Percentiles rank a stretch among this genome's conserved stretches.
Evolutionary conservation across 2,797 vertebrate genomes (phyloP).

Genomic region (Sternotherus odoratus): DNA sequence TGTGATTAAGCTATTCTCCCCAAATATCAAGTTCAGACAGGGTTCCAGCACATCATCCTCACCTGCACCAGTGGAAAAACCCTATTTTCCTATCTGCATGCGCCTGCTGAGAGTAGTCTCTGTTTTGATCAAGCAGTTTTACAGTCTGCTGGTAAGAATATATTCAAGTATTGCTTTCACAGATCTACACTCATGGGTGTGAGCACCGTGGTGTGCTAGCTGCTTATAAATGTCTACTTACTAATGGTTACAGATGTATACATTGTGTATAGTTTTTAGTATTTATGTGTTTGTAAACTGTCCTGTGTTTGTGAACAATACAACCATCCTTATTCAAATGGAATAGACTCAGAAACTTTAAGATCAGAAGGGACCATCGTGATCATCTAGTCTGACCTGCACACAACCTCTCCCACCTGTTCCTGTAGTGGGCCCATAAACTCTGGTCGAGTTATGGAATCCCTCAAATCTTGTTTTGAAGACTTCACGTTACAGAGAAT

Average conservation of each 20-base stretch:
- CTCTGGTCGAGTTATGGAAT: not conserved
- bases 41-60: slow-evolving; percentile 90
- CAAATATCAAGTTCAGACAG: slow-evolving; percentile 99
- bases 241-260: not conserved
- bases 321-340: not conserved
- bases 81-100: slow-evolving; percentile 99
- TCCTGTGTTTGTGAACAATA: not conserved
- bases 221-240: not conserved
- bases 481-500: not conserved
- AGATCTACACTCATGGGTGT: not conserved
- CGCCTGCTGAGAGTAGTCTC: slow-evolving; percentile 96
- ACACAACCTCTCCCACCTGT: not conserved
- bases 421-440: not conserved
- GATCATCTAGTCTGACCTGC: not conserved
- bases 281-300: not conserved
- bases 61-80: slow-evolving; percentile 97
- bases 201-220: not conserved
- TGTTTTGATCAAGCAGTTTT: slow-evolving; percentile 98
- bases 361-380: not conserved
- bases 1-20: slow-evolving; percentile 99
- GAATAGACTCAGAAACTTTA: not conserved
- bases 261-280: not conserved
- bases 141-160: slow-evolving; percentile 93
- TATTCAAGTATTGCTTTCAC: not conserved
- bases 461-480: not conserved